phyloP scores from a whole-genome alignment of 1,140 invertebrate genomes.

The Drosophila pruinosa region DNA sequence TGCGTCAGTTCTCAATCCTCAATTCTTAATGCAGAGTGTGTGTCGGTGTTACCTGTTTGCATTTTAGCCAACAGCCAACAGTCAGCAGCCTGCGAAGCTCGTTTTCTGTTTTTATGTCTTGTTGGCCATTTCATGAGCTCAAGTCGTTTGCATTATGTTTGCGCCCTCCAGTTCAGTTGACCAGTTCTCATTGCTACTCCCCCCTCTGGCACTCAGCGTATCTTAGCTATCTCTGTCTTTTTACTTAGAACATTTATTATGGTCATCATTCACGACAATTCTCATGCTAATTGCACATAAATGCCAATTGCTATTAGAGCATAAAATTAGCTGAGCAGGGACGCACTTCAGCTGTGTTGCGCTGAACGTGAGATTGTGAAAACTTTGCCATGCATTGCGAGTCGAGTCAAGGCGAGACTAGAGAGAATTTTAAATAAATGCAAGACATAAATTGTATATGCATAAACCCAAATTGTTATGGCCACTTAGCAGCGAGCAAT shows the following conservation, averaged over 20 bases:
- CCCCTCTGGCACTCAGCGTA: neutral
- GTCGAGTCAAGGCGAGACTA: no score
- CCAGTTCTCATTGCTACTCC: slow-evolving; percentile 7
- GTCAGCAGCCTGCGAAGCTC: slow-evolving; percentile 4
- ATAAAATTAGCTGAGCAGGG: slow-evolving; percentile 27
- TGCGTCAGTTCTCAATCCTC: slow-evolving; percentile 16
- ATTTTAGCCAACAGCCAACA: slow-evolving; percentile 14
- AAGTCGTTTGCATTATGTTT: slow-evolving; percentile 43
- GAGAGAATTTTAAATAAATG: neutral
- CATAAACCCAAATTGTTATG: slow-evolving; percentile 73
- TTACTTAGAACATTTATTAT: slow-evolving; percentile 10
- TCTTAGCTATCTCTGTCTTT: neutral
- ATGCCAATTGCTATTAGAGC: slow-evolving; percentile 44
- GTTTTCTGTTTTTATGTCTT: slow-evolving; percentile 38
- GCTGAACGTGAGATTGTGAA: slow-evolving; percentile 1
- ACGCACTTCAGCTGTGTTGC: neutral
- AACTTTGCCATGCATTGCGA: slow-evolving; percentile 26
- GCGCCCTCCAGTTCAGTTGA: slow-evolving; percentile 23
- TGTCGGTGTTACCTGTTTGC: slow-evolving; percentile 42
- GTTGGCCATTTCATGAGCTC: slow-evolving; percentile 18
- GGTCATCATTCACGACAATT: slow-evolving; percentile 14
- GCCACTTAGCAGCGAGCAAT: slow-evolving; percentile 57
- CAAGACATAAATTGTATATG: slow-evolving; percentile 58
- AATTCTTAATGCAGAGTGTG: neutral
- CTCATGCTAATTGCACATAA: slow-evolving; percentile 43